phyloP scores from a whole-genome alignment of 2,888 invertebrate species.

The Stenolophus ochropezus region DNA sequence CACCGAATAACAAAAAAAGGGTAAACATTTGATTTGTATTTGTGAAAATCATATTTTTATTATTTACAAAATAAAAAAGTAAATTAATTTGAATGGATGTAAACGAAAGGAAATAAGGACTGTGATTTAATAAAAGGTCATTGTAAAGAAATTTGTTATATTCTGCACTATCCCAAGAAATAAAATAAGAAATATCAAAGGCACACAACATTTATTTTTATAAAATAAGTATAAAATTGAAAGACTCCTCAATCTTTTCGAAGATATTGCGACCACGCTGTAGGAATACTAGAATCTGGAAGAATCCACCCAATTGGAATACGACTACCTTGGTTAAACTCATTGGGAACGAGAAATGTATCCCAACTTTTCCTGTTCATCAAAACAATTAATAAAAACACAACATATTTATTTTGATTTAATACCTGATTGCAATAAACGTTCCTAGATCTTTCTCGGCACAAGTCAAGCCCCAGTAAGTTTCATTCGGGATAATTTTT shows the following conservation, averaged over 20 bases:
- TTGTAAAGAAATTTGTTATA: no score
- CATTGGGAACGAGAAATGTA: conserved; percentile 73
- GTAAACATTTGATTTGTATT: no score
- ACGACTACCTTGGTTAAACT: conserved; percentile 74
- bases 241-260: conserved; percentile 50
- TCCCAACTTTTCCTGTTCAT: conserved; percentile 74
- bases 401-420: conserved; percentile 36
- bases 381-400: conserved; percentile 57
- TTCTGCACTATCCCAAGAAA: no score
- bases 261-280: conserved; percentile 49
- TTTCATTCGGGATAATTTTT: conserved; percentile 68
- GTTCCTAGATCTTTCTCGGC: conserved; percentile 72
- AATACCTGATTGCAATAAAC: conserved; percentile 73
- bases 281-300: conserved; percentile 71
- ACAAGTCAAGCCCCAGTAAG: conserved; percentile 70
- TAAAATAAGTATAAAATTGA: conserved; percentile 50
- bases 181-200: conserved; percentile 25
- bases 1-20: no score
- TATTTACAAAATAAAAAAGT: no score
- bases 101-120: no score
- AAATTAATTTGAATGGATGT: no score
- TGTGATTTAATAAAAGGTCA: no score
- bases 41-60: no score
- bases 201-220: conserved; percentile 58
- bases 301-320: conserved; percentile 85